Evolutionary conservation across 1,140 invertebrate genomes (phyloP), one percentile per base, ranked within the genome.

Genomic region (Cylas formicarius): DNA sequence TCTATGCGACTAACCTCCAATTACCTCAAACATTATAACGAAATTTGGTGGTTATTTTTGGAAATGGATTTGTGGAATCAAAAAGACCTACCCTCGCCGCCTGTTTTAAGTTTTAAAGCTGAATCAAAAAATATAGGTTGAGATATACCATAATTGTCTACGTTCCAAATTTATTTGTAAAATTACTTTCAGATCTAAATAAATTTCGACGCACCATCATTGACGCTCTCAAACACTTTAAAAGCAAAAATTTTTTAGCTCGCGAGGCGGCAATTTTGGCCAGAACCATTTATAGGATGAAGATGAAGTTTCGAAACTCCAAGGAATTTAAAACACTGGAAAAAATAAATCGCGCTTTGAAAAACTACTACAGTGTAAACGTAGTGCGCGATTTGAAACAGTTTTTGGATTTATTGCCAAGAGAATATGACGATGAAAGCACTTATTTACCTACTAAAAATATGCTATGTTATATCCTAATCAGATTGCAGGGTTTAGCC

Each of bases 261-360:
- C 36, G 35, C 2, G 72, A 74, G 56, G 65, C 65, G 18, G 64
- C 68, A 19, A 42, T 72, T 28, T 47, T 75, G 11, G 70, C 65
- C 38, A 58, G 71, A 32, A 50, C 68, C 33, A 65, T 73, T 39
- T 74, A 73, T 53, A 57, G 72, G 19, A 68, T 73, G 66, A 72
- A 73, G 56, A 63, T 56, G 32, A 74, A 73, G 64, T 71, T 73
- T 57, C 61, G 72, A 24, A 61, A 40, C 36, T 68, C 70, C 11
- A 74, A 72, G 41, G 72, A 72, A 10, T 57, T 73, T 6, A 73
- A 71, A 53, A 51, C 55, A 22, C 66, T 74, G 62, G 67, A 67
- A 47, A 73, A 71, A 57, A 44, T 72, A 1, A 70, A 68, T 28
- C 63, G 62, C 55, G 59, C 62, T 3, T 45, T 74, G 22, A 44